These are phyloP conservation scores for Siniperca knerii DNA, from an alignment of 2,113 vertebrate species.

Conservation along the genomic window DNA sequence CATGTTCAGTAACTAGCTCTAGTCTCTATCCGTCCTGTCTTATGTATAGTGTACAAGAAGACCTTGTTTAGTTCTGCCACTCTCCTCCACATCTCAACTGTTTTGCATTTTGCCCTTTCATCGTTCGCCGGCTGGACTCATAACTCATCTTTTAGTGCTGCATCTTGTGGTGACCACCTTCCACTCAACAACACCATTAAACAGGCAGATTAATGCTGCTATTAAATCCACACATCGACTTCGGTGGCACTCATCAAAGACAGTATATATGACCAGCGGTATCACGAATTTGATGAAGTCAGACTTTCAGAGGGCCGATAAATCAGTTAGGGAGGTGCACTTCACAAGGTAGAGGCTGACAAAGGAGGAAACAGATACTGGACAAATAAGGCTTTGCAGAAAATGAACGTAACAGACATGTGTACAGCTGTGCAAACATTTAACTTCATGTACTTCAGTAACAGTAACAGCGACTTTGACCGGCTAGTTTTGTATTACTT, in stretches of 20 bases:
- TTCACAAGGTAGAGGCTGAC: constrained; percentile 44
- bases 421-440: not conserved
- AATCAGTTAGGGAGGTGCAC: constrained; percentile 63
- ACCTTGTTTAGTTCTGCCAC: constrained; percentile 49
- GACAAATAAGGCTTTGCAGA: not conserved
- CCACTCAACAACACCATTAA: constrained; percentile 76
- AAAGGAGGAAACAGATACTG: constrained; percentile 9
- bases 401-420: not conserved
- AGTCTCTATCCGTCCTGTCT: not conserved
- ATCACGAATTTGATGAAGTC: constrained; percentile 80
- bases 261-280: constrained; percentile 69
- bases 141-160: constrained; percentile 75
- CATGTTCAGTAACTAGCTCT: not conserved
- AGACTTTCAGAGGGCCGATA: constrained; percentile 67
- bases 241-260: constrained; percentile 75
- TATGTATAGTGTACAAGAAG: not conserved
- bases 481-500: not conserved
- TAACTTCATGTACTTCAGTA: not conserved
- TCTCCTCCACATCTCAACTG: constrained; percentile 33
- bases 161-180: constrained; percentile 71
- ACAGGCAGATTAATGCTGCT: constrained; percentile 77
- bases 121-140: constrained; percentile 42
- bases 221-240: constrained; percentile 77
- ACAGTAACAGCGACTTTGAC: not conserved
- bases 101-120: constrained; percentile 69